Percentiles rank a stretch among this genome's conserved stretches.
Conservation (phyloP, 2,888 invertebrate genomes). For the Autographa pulchrina region DNA sequence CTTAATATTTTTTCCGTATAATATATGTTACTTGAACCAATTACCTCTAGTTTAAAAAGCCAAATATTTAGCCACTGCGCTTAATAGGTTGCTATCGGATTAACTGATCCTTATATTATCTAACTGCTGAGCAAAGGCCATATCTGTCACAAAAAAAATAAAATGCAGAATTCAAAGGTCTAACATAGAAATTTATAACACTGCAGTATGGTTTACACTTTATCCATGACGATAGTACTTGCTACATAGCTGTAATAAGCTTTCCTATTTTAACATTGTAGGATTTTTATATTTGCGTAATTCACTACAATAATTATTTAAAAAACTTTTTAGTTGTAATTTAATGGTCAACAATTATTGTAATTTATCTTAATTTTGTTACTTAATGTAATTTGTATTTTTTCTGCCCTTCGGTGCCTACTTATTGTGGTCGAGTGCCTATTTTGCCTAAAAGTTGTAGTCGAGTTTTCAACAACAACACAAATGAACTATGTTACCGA, state of each 20-base stretch:
- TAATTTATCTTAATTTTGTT: constrained; percentile 6
- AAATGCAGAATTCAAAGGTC: no score
- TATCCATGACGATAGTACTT: background rate
- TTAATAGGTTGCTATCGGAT: no score
- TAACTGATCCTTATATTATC: no score
- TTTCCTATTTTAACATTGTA: background rate
- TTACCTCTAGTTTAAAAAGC: no score
- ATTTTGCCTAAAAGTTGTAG: constrained; percentile 59
- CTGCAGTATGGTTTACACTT: background rate
- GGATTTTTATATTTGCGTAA: background rate
- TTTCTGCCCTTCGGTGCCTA: constrained; percentile 52
- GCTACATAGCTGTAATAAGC: background rate
- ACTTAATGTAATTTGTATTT: constrained; percentile 13
- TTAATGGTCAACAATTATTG: background rate
- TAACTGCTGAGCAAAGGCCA: no score
- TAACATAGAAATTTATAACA: no score
- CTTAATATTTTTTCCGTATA: no score
- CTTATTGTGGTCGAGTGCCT: constrained; percentile 58
- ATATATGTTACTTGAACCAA: no score
- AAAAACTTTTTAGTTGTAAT: background rate
- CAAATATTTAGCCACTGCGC: no score
- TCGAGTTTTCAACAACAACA: constrained; percentile 62
- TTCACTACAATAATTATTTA: background rate
- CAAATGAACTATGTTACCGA: constrained; percentile 41
- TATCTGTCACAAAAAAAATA: no score